Base-by-base conservation (phyloP, 1,140 invertebrate genomes). In the Scylla paramamosain region DNA sequence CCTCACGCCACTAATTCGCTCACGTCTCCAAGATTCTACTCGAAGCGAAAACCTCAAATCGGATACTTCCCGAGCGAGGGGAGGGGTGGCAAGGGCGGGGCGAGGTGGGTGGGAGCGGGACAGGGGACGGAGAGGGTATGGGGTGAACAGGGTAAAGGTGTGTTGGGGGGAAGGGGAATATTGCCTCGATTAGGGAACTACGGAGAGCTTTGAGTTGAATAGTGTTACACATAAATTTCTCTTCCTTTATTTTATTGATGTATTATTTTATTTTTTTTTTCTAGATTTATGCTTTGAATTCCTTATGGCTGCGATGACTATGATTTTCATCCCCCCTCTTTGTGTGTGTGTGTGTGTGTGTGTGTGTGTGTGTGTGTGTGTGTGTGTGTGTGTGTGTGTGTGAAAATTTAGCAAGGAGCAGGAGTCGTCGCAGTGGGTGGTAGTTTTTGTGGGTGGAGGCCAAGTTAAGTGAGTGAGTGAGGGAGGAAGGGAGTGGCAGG, bases 41-140 rank as follows among this genome's bases (percentile, higher is more conserved):
- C 59, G 93, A 39, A 90, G 93, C 93, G 87, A 94, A 94, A 94
- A 90, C 93, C 86, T 46, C 67, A 94, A 91, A 91, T 46, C 59
- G 88, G 67, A 91, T 86, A 84, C 88, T 86, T 67, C 46, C 90
- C 88, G 32, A 10, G 87, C 31, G 32, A 46, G 32, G 29, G 10
- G 8, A 46, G 87, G 1, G 87, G 87, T 10, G 32, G 32, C 10
- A 31, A 20, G 52, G 52, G 52, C 8, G 52, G 52, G 52, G 10
- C 10, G 20, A 87, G 25, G 12, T 45, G 1, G 87, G 87, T 45
- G 12, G 46, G 87, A n/a, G 32, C 3, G 87, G 32, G 39, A 88
- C 25, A 31, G 87, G 32, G 0, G 46, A 25, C 25, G 28, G 25
- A 6, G 39, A 39, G 39, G 39, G 39, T 39, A 39, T 39, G 39